Evolutionary conservation across 2,797 vertebrate genomes (phyloP).

Genomic region (Sebastiscus tertius): DNA sequence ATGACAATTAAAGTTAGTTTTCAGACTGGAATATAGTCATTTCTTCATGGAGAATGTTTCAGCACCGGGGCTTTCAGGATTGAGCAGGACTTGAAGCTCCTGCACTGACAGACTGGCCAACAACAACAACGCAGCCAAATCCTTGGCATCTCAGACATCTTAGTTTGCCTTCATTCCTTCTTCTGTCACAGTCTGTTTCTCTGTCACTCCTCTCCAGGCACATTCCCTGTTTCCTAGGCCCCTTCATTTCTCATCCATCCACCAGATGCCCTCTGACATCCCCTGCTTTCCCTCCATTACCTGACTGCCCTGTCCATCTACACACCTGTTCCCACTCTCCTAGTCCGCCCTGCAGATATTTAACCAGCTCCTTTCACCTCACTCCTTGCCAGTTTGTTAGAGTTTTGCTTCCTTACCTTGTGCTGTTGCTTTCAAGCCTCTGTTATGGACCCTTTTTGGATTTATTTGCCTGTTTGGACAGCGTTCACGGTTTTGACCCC

Average conservation of each 20-base stretch:
- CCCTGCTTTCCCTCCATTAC: background rate
- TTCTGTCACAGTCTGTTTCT: background rate
- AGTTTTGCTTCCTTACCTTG: background rate
- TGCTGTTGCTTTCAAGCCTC: background rate
- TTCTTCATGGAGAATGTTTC: background rate
- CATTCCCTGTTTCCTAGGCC: background rate
- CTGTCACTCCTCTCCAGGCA: background rate
- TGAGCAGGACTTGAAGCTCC: background rate
- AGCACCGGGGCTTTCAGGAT: background rate
- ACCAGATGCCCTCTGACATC: background rate
- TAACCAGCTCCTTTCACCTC: background rate
- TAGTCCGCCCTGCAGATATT: background rate
- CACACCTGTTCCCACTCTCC: background rate
- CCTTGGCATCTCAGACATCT: background rate
- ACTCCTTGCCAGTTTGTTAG: background rate
- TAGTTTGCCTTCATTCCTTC: background rate
- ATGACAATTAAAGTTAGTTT: background rate
- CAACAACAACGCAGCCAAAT: background rate
- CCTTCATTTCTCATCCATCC: background rate
- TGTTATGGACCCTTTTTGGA: background rate
- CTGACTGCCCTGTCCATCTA: background rate
- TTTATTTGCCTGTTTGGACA: background rate
- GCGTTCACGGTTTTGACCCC: background rate
- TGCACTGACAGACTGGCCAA: background rate
- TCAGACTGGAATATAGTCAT: background rate